Evolutionary conservation across 2,113 vertebrate genomes (phyloP).

Genomic region (Leucosticte australis): DNA sequence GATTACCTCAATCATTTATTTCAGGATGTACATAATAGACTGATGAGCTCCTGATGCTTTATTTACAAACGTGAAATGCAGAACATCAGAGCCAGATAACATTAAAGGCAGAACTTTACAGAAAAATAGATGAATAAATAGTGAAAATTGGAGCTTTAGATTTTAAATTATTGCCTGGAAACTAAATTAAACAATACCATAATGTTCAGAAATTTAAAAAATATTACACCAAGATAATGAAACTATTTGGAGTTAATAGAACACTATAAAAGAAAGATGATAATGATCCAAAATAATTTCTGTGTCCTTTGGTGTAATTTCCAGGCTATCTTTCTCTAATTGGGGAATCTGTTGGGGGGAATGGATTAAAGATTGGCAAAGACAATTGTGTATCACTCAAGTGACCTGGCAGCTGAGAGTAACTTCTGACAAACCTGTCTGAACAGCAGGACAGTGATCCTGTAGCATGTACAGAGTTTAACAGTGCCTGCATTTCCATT

Average conservation of each 20-base stretch:
- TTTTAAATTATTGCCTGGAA: neutral
- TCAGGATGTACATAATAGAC: neutral
- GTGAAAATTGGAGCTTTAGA: neutral
- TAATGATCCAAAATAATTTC: conserved; percentile 10
- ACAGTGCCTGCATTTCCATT: neutral
- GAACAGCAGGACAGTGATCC: neutral
- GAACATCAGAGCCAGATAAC: neutral
- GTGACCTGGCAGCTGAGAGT: neutral
- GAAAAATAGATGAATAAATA: neutral
- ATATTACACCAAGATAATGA: neutral
- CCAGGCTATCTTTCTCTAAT: neutral
- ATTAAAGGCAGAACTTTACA: neutral
- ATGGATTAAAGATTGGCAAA: neutral
- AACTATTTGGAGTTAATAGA: conserved; percentile 40
- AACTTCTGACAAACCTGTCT: neutral
- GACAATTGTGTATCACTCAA: neutral
- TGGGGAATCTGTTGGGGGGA: neutral
- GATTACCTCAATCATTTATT: neutral
- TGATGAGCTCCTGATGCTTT: neutral
- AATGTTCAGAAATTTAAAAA: neutral
- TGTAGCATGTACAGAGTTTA: neutral
- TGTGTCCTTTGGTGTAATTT: neutral
- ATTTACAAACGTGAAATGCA: neutral
- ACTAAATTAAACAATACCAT: neutral
- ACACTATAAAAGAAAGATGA: neutral